These are phyloP conservation scores for Drosophila orena DNA, from an alignment of 1,140 invertebrate genomes.

Conservation along the genomic window DNA sequence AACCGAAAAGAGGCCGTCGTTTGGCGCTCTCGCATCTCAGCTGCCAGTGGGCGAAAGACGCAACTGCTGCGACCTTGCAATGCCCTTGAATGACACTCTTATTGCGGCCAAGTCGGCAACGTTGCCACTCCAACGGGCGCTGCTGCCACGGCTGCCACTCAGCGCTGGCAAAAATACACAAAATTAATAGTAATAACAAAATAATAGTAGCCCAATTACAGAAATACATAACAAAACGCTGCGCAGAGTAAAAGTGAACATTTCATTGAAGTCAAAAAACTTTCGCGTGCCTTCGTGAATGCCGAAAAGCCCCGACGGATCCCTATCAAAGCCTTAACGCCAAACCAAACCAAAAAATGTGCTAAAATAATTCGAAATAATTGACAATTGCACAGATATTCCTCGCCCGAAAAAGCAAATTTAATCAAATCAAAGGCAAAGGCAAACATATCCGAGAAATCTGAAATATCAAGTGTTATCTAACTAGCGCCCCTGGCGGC, in stretches of 20 bases:
- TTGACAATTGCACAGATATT: neutral
- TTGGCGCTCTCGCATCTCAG: slow-evolving; percentile 62
- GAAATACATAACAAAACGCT: slow-evolving; percentile 14
- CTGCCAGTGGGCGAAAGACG: slow-evolving; percentile 72
- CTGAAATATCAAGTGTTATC: slow-evolving; percentile 57
- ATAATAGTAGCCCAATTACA: slow-evolving; percentile 2
- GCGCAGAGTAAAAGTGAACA: slow-evolving; percentile 11
- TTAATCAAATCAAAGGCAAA: slow-evolving; percentile 12
- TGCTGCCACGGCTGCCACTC: slow-evolving; percentile 75
- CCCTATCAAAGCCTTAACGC: slow-evolving; percentile 29
- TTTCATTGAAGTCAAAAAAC: slow-evolving; percentile 12
- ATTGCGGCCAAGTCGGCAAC: slow-evolving; percentile 77
- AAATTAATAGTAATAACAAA: slow-evolving; percentile 15
- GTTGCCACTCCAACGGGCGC: slow-evolving; percentile 73
- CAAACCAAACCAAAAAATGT: slow-evolving; percentile 25
- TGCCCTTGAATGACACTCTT: slow-evolving; percentile 85
- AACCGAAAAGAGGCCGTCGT: slow-evolving; percentile 45
- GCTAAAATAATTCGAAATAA: slow-evolving; percentile 8
- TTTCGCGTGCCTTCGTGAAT: slow-evolving; percentile 27
- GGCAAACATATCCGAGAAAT: slow-evolving; percentile 31
- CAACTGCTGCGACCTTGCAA: slow-evolving; percentile 84
- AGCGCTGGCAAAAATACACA: slow-evolving; percentile 58
- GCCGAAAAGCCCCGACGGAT: slow-evolving; percentile 33
- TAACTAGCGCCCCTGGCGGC: slow-evolving; percentile 55
- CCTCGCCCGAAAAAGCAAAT: neutral